These are phyloP conservation scores for Enoplosus armatus DNA, from an alignment of 2,797 vertebrate genomes.

Conservation along the genomic window DNA sequence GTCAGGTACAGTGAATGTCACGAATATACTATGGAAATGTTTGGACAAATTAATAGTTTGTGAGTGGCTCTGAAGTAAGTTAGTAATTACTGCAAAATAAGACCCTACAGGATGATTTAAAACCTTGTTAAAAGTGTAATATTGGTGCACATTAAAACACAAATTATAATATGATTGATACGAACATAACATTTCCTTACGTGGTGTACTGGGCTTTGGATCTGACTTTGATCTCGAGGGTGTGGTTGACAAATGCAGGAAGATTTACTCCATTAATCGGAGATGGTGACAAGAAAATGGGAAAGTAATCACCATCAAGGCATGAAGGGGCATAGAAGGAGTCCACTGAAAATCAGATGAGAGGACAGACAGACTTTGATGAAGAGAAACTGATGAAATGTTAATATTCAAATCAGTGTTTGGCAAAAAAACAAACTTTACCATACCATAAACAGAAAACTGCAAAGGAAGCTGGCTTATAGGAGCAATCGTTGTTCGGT, in stretches of 20 bases:
- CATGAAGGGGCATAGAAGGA: slow-evolving; percentile 1
- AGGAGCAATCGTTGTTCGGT: background rate
- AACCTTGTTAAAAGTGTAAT: accelerated
- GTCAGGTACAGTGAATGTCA: background rate
- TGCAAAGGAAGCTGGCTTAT: slow-evolving; percentile 46
- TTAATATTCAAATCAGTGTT: background rate
- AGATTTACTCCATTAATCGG: slow-evolving; percentile 42
- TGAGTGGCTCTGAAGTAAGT: background rate
- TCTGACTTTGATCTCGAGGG: slow-evolving; percentile 50
- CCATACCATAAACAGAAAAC: slow-evolving; percentile 16
- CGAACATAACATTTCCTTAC: slow-evolving; percentile 29
- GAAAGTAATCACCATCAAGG: slow-evolving; percentile 59
- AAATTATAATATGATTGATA: background rate
- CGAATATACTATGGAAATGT: background rate
- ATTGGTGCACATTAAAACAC: background rate
- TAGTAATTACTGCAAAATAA: background rate
- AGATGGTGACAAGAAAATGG: slow-evolving; percentile 56
- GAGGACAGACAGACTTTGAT: background rate
- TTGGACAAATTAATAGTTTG: background rate
- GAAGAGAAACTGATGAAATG: background rate
- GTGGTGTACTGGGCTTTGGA: slow-evolving; percentile 28
- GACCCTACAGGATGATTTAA: accelerated
- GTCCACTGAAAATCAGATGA: slow-evolving; percentile 38
- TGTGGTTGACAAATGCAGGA: slow-evolving; percentile 40
- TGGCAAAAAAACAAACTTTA: background rate